Conservation (phyloP, 2,797 vertebrate species). For the Melanotaenia nigrans region DNA sequence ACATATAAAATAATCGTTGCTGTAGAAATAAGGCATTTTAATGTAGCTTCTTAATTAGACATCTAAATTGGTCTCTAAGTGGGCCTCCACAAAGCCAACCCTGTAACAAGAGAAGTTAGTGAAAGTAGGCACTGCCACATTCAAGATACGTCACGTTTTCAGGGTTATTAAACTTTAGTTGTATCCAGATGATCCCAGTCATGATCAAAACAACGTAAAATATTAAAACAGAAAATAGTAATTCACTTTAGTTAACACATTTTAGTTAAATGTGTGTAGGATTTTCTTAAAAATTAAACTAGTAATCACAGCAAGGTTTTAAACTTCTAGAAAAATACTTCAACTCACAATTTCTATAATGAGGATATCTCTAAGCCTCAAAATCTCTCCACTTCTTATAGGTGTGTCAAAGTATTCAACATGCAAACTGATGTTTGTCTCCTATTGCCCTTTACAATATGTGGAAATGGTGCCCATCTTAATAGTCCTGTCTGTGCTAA, state of each 20-base stretch:
- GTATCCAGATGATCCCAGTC: not conserved
- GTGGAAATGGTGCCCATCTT: not conserved
- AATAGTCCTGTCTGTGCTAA: not conserved
- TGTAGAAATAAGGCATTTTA: not conserved
- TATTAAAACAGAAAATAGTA: not conserved
- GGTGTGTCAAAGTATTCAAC: not conserved
- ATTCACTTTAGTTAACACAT: not conserved
- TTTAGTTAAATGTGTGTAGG: not conserved
- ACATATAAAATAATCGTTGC: not conserved
- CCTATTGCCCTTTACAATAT: not conserved
- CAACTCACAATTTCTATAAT: not conserved
- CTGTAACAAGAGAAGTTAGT: not conserved
- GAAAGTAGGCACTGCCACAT: not conserved
- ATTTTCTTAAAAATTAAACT: not conserved
- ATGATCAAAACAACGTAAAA: not conserved
- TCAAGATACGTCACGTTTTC: not conserved
- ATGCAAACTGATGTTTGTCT: not conserved
- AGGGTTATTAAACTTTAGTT: not conserved
- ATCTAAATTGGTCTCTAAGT: not conserved
- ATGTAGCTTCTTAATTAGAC: constrained; percentile 10
- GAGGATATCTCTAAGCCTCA: not conserved
- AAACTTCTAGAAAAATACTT: not conserved
- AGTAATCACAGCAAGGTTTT: not conserved
- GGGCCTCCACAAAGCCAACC: not conserved
- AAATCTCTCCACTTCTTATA: not conserved